Evolutionary conservation across 64 coral and sea anemone species (phyloP), one percentile per base, ranked within the genome.

Genomic region (Orbicella faveolata): DNA sequence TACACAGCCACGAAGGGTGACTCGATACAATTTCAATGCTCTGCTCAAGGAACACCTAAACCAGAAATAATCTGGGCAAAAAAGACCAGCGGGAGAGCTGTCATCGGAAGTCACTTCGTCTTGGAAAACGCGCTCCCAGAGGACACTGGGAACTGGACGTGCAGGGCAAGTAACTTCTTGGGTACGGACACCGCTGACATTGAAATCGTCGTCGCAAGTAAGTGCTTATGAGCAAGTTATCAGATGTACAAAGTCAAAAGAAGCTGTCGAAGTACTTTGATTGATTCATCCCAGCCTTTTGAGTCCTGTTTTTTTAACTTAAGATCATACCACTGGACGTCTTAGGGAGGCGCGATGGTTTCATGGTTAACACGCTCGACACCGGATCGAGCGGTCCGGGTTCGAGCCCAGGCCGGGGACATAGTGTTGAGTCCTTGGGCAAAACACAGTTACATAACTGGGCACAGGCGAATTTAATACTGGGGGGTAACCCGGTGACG

Each of bases 21-120:
- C 21, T 8, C 26, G 21, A 77, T 87, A 33, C 26, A 39, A 2
- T 62, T 92, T 18, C 64, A 62, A 6, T 76, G 77, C 5, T 79
- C 41, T 8, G 90, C 75, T 18, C 14, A 51, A 8, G 90, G 90
- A 7, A 57, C 54, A 10, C 90, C 90, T 8, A 69, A 48, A 34
- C 90, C 90, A 5, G 90, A 92, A 35, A 61, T 69, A 52, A 87
- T 87, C 34, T 92, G 90, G 90, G 77, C 79, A 1, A 92, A 92
- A 39, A 78, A 80, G 55, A 67, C 52, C 39, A 79, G 74, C 30
- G 70, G 90, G 20, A 64, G 86, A 19, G 55, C 83, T 33, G 53
- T 80, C 6, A 87, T 92, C 34, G 66, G 82, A 61, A 86, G 17
- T 72, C 9, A 39, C 18, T 65, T 92, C 18, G 37, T 44, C 35